These are phyloP conservation scores for Tetragnatha montana DNA, from an alignment of 2,888 invertebrate genomes.

Conservation along the genomic window DNA sequence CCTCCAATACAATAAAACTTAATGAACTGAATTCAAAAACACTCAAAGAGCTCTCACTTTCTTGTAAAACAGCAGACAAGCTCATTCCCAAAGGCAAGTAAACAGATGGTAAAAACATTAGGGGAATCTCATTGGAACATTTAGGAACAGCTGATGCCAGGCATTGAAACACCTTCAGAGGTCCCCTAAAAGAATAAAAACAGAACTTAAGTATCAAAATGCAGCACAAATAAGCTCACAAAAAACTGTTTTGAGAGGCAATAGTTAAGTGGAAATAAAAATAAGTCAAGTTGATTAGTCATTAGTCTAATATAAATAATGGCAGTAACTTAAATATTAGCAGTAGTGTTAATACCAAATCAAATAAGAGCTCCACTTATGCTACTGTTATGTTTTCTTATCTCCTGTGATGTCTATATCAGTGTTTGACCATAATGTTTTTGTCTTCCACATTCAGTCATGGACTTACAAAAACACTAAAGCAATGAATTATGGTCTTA, in stretches of 20 bases:
- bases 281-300: not conserved
- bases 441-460: too few relatives aligned
- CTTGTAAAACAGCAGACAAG: slow-evolving; percentile 4
- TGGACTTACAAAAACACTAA: too few relatives aligned
- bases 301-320: not conserved
- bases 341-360: too few relatives aligned
- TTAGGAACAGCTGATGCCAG: slow-evolving; percentile 8
- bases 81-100: slow-evolving; percentile 35
- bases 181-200: not conserved
- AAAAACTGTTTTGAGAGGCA: not conserved
- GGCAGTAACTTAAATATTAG: too few relatives aligned
- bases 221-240: not conserved
- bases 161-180: not conserved
- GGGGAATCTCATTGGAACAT: not conserved
- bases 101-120: slow-evolving; percentile 4
- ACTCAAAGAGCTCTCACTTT: slow-evolving; percentile 8
- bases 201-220: not conserved
- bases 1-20: too few relatives aligned
- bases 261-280: not conserved
- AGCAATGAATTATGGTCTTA: too few relatives aligned
- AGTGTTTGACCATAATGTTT: too few relatives aligned
- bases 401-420: too few relatives aligned
- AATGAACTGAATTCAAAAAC: too few relatives aligned
- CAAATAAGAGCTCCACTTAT: too few relatives aligned
- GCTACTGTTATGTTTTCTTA: too few relatives aligned